These are phyloP conservation scores for Pipistrellus kuhlii DNA, from an alignment of 2,797 vertebrate species.

Conservation along the genomic window DNA sequence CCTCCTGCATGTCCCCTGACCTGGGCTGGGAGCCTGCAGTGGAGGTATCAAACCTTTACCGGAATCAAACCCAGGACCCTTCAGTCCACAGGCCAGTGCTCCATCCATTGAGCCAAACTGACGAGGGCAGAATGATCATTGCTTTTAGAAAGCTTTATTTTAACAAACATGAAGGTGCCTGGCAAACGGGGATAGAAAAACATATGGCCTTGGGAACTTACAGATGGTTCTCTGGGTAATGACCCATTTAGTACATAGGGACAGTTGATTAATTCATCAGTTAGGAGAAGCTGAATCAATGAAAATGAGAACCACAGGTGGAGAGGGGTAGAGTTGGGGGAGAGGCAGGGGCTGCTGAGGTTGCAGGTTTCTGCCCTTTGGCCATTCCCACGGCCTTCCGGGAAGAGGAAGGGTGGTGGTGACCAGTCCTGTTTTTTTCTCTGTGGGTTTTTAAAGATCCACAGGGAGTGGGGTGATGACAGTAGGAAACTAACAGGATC, in stretches of 20 bases:
- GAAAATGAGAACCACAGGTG: neutral
- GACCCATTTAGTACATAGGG: neutral
- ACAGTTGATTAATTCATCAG: neutral
- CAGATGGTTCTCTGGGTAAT: neutral
- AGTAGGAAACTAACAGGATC: neutral
- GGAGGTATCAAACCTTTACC: too few species aligned
- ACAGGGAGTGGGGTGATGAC: too few species aligned
- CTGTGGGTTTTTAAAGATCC: neutral
- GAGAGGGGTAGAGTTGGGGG: neutral
- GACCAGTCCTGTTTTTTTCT: neutral
- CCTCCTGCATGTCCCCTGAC: too few species aligned
- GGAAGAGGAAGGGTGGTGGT: neutral
- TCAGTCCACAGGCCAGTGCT: too few species aligned
- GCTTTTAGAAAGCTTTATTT: neutral
- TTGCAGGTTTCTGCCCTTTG: fast-evolving
- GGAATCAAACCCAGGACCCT: too few species aligned
- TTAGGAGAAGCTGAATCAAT: neutral
- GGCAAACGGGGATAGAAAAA: neutral
- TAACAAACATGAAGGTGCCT: neutral
- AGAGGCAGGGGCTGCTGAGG: neutral
- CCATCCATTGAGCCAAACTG: too few species aligned
- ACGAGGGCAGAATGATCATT: neutral
- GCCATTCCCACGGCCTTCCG: fast-evolving
- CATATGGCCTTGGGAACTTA: neutral
- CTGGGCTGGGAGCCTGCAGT: too few species aligned